Evolutionary conservation across 2,888 invertebrate species (phyloP), one percentile per base, ranked within the genome.

Genomic region (Machimus rusticus): DNA sequence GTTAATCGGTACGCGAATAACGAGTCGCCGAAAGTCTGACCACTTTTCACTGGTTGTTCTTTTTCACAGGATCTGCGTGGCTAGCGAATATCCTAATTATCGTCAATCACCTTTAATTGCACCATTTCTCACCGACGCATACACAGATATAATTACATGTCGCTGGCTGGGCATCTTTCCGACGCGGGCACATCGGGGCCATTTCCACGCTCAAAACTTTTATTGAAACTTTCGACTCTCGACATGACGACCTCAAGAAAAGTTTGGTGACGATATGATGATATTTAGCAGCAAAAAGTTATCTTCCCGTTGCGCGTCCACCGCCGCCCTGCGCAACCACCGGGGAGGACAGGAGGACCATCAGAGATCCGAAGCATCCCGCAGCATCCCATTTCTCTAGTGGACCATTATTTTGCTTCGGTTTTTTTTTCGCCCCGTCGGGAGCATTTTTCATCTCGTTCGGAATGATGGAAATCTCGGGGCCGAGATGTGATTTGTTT

Each of bases 211-310:
- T 85, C 74, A 12, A 85, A 85, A 85, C 85, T 85, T 85, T 74
- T 74, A 85, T 82, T 57, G 85, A 85, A 85, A 85, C 74, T 85
- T 82, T 85, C 46, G 74, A 74, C 85, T 85, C 85, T 82, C 85
- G 85, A 85, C 74, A 85, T 43, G 85, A 74, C 85, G 85, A 85
- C 85, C 85, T 85, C 85, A 85, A 85, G 85, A 74, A 85, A 85
- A 85, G 74, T 85, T 85, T 85, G 28, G 74, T 43, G 74, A 74
- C 85, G 85, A 82, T 82, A 57, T 82, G 82, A 82, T 82, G 82
- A 66, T 82, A 82, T 82, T 81, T 82, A 82, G 31, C 74, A 46
- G 85, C 85, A 74, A 85, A 74, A 74, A 74, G 85, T 85, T 74
- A 85, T 74, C 74, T 74, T 74, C 85, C 74, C 31, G 66, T 28